Base-by-base conservation (phyloP, 2,888 invertebrate genomes). In the Cephus pulcher region DNA sequence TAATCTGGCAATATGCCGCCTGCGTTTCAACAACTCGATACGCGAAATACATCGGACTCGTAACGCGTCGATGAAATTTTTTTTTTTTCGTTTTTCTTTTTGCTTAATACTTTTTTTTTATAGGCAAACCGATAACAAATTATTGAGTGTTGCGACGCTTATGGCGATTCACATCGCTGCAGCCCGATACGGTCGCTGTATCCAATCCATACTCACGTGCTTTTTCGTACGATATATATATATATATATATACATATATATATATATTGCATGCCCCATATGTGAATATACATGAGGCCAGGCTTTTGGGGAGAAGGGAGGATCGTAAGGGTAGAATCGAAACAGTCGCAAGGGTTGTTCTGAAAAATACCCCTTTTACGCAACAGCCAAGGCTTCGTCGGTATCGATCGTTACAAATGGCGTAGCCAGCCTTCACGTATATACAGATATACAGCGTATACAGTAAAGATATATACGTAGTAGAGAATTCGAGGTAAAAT, bases 321-420 rank as follows among this genome's bases (percentile, higher is more conserved):
- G 15, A 15, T 56, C 23, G 6, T 23, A 23, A 56, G 56, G 56
- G 56, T 56, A 56, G 9, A 56, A 9, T 56, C 56, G 56, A 23
- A 56, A 56, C 23, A 56, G 56, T 56, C 23, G 56, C 56, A 56
- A 23, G 56, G 56, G 56, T 23, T 34, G 71, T 23, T 34, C 71
- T 71, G 71, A 71, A 71, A 71, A 71, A 71, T 32, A 71, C 32
- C 71, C 71, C 71, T 71, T 71, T 71, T 6, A 32, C 68, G 32
- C 75, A 12, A 32, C 4, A 34, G 37, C 23, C 23, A 32, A 15
- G 30, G 33, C 75, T 56, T 75, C 56, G 56, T 56, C 37, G 81
- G 80, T 83, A 86, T 87, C 84, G 86, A 86, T 87, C 87, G 87
- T 86, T 85, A 86, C 82, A 87, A 86, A 86, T 86, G 84, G 82